Percentiles rank a stretch among this genome's conserved stretches.
Evolutionary conservation across 2,888 invertebrate species (phyloP).

Genomic region (Patella depressa): DNA sequence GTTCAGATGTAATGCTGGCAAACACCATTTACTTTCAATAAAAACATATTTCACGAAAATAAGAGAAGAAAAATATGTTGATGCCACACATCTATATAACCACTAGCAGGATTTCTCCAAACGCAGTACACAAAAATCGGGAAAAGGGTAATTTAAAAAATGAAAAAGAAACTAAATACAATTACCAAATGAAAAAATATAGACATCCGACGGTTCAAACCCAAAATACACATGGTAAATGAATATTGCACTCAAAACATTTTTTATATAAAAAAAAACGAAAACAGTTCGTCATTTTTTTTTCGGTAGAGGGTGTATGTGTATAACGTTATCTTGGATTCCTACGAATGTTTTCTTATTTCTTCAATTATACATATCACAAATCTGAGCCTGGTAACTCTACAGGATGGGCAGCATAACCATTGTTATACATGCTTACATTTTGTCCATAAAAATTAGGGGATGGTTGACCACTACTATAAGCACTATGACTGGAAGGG

Average conservation of each 20-base stretch:
- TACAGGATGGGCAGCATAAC: neutral
- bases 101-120: neutral
- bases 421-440: constrained; percentile 8
- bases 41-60: no score
- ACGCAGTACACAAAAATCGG: neutral
- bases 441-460: constrained; percentile 3
- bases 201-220: neutral
- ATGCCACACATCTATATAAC: no score
- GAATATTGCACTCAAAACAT: constrained; percentile 3
- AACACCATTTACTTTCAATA: neutral
- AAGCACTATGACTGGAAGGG: neutral
- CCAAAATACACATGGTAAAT: neutral
- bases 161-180: neutral
- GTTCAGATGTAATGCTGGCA: neutral
- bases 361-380: constrained; percentile 18
- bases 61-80: no score
- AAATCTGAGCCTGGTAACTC: constrained; percentile 24
- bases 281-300: neutral
- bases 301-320: neutral
- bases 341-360: constrained; percentile 3
- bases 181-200: neutral
- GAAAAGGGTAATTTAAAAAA: neutral
- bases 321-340: neutral
- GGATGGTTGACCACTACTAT: neutral
- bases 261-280: neutral